Evolutionary conservation across 2,113 vertebrate genomes (phyloP), one percentile per base, ranked within the genome.

Genomic region (Paramisgurnus dabryanus): DNA sequence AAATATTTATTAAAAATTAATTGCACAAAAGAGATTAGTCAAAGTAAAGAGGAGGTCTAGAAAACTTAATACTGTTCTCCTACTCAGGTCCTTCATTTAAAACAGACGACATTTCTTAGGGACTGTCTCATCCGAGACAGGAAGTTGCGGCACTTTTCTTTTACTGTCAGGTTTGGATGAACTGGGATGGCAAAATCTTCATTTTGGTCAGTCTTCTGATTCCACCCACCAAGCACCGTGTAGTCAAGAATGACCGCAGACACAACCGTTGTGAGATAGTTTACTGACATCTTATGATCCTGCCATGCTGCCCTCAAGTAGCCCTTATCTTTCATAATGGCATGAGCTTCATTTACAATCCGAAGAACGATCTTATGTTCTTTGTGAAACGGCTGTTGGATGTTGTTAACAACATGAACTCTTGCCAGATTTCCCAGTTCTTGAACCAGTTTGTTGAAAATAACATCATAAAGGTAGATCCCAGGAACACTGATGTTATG

Each of bases 241-340:
- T 18, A 67, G 40, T 67, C 65, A 17, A 67, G 8, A 7, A 67
- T 43, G 41, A 45, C 65, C 45, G 41, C 65, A 45, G 41, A 45
- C 18, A 67, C 1, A 9, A 67, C 0, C n/a, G 41, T 17, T 47
- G 65, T 45, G 7, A 45, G 40, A 67, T 6, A 67, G 5, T 9
- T 18, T 18, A 67, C 65, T 18, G 41, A 40, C 41, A 45, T 67
- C 43, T 67, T 4, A 0, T 18, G n/a, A 18, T 67, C 65, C 43
- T 67, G 40, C 65, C 65, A 67, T 18, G 43, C 65, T 45, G 65
- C 41, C 40, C 9, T 67, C 40, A 66, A 43, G 39, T 66, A 66
- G 34, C 17, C 9, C 13, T 66, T 43, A 8, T 66, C 34, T 66
- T 34, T 13, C 64, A 67, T 15, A 8, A 18, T 67, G 17, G 8